Conservation (phyloP, 2,113 vertebrate genomes). For the Pelvicachromis taeniatus region DNA sequence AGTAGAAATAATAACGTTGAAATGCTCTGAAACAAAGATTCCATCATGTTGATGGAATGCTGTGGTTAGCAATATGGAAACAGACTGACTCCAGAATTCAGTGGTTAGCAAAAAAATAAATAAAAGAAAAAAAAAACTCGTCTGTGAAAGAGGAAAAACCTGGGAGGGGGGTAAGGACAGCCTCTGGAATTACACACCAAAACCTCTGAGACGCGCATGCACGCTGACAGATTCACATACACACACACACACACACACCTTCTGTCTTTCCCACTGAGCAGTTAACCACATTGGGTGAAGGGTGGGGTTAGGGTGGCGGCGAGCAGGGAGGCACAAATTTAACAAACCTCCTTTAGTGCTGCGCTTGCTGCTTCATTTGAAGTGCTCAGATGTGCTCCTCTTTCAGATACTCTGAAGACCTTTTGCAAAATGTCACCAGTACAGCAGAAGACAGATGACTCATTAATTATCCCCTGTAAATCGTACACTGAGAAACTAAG, state of each 20-base stretch:
- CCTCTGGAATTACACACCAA: slow-evolving; percentile 72
- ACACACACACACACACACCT: slow-evolving; percentile 31
- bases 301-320: slow-evolving; percentile 50
- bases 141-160: slow-evolving; percentile 68
- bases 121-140: slow-evolving; percentile 63
- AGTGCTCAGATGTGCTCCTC: slow-evolving; percentile 18
- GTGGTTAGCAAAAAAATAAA: slow-evolving; percentile 70
- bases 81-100: slow-evolving; percentile 67
- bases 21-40: slow-evolving; percentile 71
- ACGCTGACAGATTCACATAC: neutral
- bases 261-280: slow-evolving; percentile 49
- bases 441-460: neutral
- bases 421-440: slow-evolving; percentile 12
- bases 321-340: slow-evolving; percentile 33
- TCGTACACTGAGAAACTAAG: neutral
- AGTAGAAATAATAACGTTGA: slow-evolving; percentile 56
- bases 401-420: slow-evolving; percentile 29
- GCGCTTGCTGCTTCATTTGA: slow-evolving; percentile 50
- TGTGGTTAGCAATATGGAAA: slow-evolving; percentile 78
- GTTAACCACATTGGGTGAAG: slow-evolving; percentile 62
- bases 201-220: neutral
- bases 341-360: slow-evolving; percentile 55
- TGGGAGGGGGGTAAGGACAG: slow-evolving; percentile 61
- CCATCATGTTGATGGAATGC: slow-evolving; percentile 81
- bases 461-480: slow-evolving; percentile 14